Base-by-base conservation (phyloP, 1,140 invertebrate species). In the Trichonephila clavata region DNA sequence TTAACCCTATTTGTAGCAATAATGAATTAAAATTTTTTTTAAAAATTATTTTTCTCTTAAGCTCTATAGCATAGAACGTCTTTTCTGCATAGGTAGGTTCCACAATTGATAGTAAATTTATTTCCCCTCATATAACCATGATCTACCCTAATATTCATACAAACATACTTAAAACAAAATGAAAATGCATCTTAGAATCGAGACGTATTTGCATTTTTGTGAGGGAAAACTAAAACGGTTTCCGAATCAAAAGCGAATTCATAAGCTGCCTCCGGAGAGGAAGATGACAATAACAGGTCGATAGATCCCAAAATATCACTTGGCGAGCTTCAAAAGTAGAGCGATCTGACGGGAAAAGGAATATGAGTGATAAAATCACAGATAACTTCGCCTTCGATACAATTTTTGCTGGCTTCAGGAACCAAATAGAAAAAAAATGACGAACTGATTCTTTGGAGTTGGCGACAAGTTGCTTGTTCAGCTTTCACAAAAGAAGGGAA, bases 241-340 rank as follows among this genome's bases (percentile, higher is more conserved):
- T 83, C 39, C 1, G 18, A 59, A 83, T 83, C 39, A 83, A 83
- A 21, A 83, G 24, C 39, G 43, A 83, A 83, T 83, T 83, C 81
- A 83, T 32, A 77, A 77, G 43, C 18, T n/a, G 43, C 20, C 7
- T 39, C 81, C 14, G 43, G 43, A 16, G 57, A 27, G 71, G 8
- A 83, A 24, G 50, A n/a, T 57, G 81, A 83, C 81, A 83, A 83
- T 83, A 83, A 83, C 81, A 83, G 81, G 81, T 83, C 81, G 81
- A 83, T 83, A 83, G 39, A 50, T 83, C 43, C 20, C 81, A 27
- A 59, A 83, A 83, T 50, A 77, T 77, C 71, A 77, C 71, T 77
- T 77, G 71, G 71, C 27, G 71, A 77, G 24, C 27, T 39, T 71
- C 68, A 32, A 13, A 39, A 71, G 68, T 71, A 10, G 32, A 27